Percentiles rank a stretch among this genome's conserved stretches.
These are phyloP conservation scores for Tolypeutes matacus DNA, from an alignment of 2,797 vertebrate species.

Conservation along the genomic window DNA sequence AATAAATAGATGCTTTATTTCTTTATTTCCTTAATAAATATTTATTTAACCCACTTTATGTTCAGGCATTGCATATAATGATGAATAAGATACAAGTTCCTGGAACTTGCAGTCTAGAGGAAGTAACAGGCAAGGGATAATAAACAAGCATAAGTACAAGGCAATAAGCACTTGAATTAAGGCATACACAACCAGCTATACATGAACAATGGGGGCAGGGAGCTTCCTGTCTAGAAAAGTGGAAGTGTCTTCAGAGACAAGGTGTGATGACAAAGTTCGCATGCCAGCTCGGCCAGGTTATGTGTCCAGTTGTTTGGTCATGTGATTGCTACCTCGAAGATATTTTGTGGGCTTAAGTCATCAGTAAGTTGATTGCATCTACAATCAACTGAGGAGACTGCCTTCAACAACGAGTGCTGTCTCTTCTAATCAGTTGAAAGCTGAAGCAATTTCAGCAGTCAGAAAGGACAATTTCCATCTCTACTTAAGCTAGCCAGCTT, in stretches of 20 bases:
- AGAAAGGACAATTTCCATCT: too few species aligned
- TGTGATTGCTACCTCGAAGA: too few species aligned
- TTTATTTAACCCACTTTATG: neutral
- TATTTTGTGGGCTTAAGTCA: too few species aligned
- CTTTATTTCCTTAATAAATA: neutral
- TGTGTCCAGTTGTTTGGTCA: too few species aligned
- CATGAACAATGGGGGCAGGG: neutral
- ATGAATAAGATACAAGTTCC: neutral
- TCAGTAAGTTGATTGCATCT: too few species aligned
- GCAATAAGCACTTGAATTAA: neutral
- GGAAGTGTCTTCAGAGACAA: neutral
- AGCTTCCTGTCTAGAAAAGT: neutral
- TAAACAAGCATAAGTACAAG: neutral
- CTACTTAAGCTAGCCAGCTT: too few species aligned
- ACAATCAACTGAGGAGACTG: too few species aligned
- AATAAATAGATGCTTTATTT: constrained; percentile 1
- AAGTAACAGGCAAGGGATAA: neutral
- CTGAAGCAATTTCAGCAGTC: too few species aligned
- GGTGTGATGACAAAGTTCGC: neutral
- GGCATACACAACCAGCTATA: neutral
- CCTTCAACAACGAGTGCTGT: too few species aligned
- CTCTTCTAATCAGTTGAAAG: too few species aligned
- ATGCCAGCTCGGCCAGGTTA: too few species aligned
- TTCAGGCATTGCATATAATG: neutral
- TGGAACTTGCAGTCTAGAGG: neutral